A percentile compares a stretch with the other conserved stretches of the same genome.
Evolutionary conservation across 2,797 vertebrate genomes (phyloP).

Genomic region (Jordanella pulchra): DNA sequence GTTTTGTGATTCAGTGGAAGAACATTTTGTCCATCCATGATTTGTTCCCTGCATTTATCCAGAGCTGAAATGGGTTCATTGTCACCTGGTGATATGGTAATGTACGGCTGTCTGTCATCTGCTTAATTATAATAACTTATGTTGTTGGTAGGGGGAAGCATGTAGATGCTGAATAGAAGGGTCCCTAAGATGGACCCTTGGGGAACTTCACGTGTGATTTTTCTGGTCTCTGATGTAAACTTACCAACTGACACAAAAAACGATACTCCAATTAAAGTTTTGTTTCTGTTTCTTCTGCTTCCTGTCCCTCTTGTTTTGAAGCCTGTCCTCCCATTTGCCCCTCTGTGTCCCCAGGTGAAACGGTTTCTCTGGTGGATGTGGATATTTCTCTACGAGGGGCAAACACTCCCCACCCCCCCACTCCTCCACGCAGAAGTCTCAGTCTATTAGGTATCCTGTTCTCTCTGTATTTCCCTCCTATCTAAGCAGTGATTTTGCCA

Average conservation of each 20-base stretch:
- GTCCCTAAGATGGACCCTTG: too few species aligned
- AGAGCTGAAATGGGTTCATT: too few species aligned
- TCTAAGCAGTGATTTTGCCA: neutral
- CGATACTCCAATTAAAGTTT: neutral
- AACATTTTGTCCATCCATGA: too few species aligned
- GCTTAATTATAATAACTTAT: too few species aligned
- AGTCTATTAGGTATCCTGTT: constrained; percentile 88
- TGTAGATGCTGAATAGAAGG: too few species aligned
- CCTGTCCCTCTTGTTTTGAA: neutral
- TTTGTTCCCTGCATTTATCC: too few species aligned
- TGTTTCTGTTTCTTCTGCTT: neutral
- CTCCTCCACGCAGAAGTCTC: constrained; percentile 94
- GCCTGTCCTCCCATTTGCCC: neutral
- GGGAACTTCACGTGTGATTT: too few species aligned
- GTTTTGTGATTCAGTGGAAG: too few species aligned
- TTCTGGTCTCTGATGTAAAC: too few species aligned
- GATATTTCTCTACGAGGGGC: constrained; percentile 92
- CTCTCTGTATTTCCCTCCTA: neutral
- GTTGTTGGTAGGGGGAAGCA: too few species aligned
- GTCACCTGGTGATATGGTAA: too few species aligned
- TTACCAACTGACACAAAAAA: neutral
- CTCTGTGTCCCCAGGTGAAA: constrained; percentile 84
- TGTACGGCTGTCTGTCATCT: too few species aligned
- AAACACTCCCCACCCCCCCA: constrained; percentile 90
- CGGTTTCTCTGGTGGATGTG: constrained; percentile 94